Base-by-base conservation (phyloP, 2,797 vertebrate species). In the Oreochromis mossambicus region DNA sequence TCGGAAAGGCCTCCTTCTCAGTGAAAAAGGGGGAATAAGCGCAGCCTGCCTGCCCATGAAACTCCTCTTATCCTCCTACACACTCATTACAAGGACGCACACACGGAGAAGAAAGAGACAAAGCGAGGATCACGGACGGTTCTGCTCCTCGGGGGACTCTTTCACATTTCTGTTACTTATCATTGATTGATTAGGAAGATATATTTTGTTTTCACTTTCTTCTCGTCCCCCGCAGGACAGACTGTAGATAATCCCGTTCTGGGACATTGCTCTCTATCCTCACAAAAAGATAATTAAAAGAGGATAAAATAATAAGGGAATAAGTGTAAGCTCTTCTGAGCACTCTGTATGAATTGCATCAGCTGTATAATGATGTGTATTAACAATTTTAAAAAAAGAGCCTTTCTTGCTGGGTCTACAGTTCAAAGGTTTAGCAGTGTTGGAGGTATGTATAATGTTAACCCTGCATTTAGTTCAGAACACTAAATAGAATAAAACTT, bases 1-100 rank as follows among this genome's bases (percentile, higher is more conserved):
- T 87, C 54, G 19, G 86, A 84, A 80, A 86, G 87, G 54, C 75
- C 75, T 83, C 78, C 70, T 50, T 68, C 84, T 86, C 24, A 2
- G 29, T 86, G 78, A 90, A 86, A n/a, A 87, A 91, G 70, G 86
- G 84, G 41, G 77, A 82, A 41, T n/a, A 81, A 89, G 85, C 34
- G 50, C 85, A 75, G 88, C 84, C 82, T 83, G 90, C 81, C 83
- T 83, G 87, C 81, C 91, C 88, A 46, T 92, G 86, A 91, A 91
- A 78, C 87, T 83, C 32, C 90, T 93, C 90, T 91, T 48, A 90
- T 93, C 94, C 89, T 92, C 94, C 94, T 83, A 94, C 94, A 91
- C 91, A 82, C 80, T 92, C 92, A 91, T 93, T 89, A 94, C 83
- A 85, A 51, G 29, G 36, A 87, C 3, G 26, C 68, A 85, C 83